phyloP scores from a whole-genome alignment of 2,797 vertebrate species.

The Tadarida brasiliensis region DNA sequence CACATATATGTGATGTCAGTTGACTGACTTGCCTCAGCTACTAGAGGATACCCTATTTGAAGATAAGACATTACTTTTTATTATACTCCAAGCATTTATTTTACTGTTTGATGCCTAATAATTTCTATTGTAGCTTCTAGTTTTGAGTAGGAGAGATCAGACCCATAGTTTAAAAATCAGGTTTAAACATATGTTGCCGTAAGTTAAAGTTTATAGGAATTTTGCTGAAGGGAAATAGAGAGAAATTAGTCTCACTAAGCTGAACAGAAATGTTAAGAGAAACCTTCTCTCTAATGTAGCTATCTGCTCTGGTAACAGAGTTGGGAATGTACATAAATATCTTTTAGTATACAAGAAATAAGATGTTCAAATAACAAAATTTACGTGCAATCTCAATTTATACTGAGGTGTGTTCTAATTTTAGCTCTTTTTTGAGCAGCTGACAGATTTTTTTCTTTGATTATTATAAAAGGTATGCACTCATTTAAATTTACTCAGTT shows the following conservation, averaged over 20 bases:
- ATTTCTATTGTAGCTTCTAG: background rate
- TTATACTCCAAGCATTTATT: background rate
- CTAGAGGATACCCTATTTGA: background rate
- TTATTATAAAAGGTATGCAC: background rate
- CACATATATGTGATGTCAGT: background rate
- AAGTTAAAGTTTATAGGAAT: background rate
- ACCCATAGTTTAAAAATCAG: background rate
- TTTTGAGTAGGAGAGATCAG: background rate
- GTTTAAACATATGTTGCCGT: background rate
- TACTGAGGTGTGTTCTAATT: background rate
- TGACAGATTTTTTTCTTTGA: background rate
- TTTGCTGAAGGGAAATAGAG: background rate
- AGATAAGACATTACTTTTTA: background rate
- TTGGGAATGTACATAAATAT: background rate
- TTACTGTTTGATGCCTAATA: background rate
- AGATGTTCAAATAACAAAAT: background rate
- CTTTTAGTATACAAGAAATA: background rate
- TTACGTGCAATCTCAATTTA: background rate
- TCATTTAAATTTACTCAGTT: background rate
- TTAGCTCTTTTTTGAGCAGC: background rate
- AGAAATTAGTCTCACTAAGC: background rate
- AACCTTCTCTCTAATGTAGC: background rate
- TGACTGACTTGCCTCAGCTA: background rate
- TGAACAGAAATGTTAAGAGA: slow-evolving; percentile 20
- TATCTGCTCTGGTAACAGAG: background rate